Evolutionary conservation across 2,797 vertebrate species (phyloP).

Genomic region (Eleutherodactylus coqui): DNA sequence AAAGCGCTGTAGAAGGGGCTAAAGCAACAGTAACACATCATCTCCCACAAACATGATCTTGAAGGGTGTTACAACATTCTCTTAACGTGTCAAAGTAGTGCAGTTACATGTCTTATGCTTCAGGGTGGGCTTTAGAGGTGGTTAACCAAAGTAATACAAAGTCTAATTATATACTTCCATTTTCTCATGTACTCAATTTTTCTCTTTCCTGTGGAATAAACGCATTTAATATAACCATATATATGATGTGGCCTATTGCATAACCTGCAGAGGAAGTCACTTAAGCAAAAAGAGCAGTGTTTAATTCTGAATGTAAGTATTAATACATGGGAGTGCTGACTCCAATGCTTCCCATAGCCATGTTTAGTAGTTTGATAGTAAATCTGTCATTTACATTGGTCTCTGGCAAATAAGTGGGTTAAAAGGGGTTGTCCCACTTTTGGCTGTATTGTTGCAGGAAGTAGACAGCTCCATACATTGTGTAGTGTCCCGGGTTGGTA

Average conservation of each 20-base stretch:
- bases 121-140: slow-evolving; percentile 49
- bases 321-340: neutral
- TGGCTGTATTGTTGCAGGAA: too few relatives aligned
- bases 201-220: slow-evolving; percentile 52
- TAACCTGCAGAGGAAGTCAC: slow-evolving; percentile 9
- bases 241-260: neutral
- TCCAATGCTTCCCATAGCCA: neutral
- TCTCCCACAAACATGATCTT: neutral
- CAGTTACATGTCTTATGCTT: neutral
- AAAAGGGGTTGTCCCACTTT: too few relatives aligned
- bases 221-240: neutral
- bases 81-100: neutral
- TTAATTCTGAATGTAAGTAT: neutral
- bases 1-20: neutral
- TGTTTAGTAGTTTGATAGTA: neutral
- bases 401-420: too few relatives aligned
- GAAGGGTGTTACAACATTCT: neutral
- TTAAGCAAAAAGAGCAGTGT: neutral
- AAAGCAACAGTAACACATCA: neutral
- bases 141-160: slow-evolving; percentile 35
- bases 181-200: neutral
- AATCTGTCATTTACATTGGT: neutral
- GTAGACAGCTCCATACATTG: too few relatives aligned
- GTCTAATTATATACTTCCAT: slow-evolving; percentile 30
- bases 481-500: too few relatives aligned